These are phyloP conservation scores for Tenodera sinensis DNA, from an alignment of 2,888 invertebrate species.

Conservation along the genomic window DNA sequence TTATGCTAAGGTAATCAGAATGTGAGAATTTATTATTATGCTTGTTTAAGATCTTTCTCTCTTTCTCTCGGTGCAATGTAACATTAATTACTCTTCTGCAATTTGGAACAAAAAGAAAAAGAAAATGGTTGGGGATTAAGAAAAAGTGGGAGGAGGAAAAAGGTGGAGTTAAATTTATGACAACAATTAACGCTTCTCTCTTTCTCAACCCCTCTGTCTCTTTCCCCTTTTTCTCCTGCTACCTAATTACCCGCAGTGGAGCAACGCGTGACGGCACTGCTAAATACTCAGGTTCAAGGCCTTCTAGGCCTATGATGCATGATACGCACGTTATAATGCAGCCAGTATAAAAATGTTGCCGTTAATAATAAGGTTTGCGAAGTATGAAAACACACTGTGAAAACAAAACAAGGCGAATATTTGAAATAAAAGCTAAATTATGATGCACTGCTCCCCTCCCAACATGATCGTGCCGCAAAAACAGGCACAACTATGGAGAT, in stretches of 20 bases:
- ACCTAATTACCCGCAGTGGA: slow-evolving; percentile 23
- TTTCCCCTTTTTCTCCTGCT: not conserved
- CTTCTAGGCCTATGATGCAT: not conserved
- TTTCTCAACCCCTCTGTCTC: not conserved
- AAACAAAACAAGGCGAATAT: not conserved
- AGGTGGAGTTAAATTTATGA: slow-evolving; percentile 19
- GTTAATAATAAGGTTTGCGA: not conserved
- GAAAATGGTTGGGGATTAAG: not conserved
- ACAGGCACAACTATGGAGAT: too few species aligned
- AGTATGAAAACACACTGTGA: not conserved
- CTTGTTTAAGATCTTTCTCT: not conserved
- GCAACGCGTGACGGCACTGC: slow-evolving; percentile 16
- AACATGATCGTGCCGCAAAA: not conserved
- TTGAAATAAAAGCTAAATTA: not conserved
- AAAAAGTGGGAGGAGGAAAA: not conserved
- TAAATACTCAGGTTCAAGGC: slow-evolving; percentile 16
- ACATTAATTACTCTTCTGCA: slow-evolving; percentile 5
- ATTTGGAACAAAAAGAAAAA: not conserved
- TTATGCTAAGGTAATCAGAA: not conserved
- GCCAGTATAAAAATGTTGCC: not conserved
- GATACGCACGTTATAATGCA: not conserved
- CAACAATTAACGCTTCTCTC: slow-evolving; percentile 21
- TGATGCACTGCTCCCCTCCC: not conserved
- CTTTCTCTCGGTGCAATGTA: not conserved
- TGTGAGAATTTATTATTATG: not conserved